Evolutionary conservation across 2,888 invertebrate species (phyloP), one percentile per base, ranked within the genome.

Genomic region (Aethes cnicana): DNA sequence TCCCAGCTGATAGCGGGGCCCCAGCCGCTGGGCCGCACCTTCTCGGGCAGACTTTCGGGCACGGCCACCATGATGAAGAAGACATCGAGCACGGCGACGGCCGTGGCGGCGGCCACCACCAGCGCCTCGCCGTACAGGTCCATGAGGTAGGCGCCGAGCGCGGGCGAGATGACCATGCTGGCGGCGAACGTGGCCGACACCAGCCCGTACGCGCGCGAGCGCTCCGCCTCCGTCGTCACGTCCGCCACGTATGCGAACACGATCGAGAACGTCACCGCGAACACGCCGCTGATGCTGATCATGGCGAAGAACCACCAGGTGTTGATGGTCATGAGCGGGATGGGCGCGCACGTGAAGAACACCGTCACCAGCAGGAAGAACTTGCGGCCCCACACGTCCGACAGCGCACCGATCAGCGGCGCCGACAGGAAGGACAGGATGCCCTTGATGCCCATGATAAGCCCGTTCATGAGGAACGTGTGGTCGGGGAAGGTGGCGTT

Each of bases 291-390:
- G 81, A 99, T 97, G 77, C 98, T 98, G 90, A 99, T 97, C 95
- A 99, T 96, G 54, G 98, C 98, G 89, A 99, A 99, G 88, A 99
- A 99, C 98, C 98, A 98, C 97, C 97, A 99, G 39, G 99, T 98
- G 90, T 98, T 99, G 78, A 99, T 95, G 73, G 97, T 97, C 97
- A 99, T 98, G 56, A 99, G 92, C 47, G 99, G 99, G 79, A 99
- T 99, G 44, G 99, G 99, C 66, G 96, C 96, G 90, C 99, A 99
- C 26, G 99, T 99, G 90, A 98, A 98, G 86, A 98, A 97, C 71
- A 99, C 98, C 42, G 99, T 99, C 73, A 99, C 94, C 60, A 99
- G 92, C 55, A 99, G 93, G 90, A 99, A 99, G 80, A 98, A 95
- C 87, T 99, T 99, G 65, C 99, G 93, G 44, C 99, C 99, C 96